A percentile compares a stretch with the other conserved stretches of the same genome.
Conservation (phyloP, 2,797 vertebrate genomes). For the Cuculus canorus region DNA sequence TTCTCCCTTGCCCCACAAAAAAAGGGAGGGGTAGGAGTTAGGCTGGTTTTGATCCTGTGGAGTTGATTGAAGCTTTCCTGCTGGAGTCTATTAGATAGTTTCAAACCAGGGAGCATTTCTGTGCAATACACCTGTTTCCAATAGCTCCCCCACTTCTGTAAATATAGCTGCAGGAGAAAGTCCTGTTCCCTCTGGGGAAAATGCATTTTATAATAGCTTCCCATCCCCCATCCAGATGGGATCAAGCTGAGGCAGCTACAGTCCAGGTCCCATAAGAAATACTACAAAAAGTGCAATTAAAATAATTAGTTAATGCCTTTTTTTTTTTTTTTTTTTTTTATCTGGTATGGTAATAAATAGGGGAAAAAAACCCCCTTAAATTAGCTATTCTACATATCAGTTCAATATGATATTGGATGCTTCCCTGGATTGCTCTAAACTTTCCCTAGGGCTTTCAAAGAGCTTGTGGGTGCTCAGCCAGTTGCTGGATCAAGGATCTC, state of each 20-base stretch:
- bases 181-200: background rate
- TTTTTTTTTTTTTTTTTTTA: no score
- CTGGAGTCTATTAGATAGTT: background rate
- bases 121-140: background rate
- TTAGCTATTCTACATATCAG: background rate
- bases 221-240: conserved; percentile 50
- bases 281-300: conserved; percentile 59
- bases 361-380: conserved; percentile 23
- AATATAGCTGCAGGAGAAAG: conserved; percentile 13
- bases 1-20: background rate
- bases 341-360: background rate
- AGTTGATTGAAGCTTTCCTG: background rate
- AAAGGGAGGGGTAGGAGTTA: background rate
- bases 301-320: conserved; percentile 62
- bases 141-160: background rate
- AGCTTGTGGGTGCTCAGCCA: background rate
- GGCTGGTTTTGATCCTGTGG: background rate
- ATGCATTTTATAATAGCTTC: background rate
- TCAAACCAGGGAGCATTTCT: background rate
- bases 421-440: conserved; percentile 2
- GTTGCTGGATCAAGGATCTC: background rate
- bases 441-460: conserved; percentile 4
- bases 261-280: conserved; percentile 4
- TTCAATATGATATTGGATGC: background rate
- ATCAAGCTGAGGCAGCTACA: conserved; percentile 49